These are phyloP conservation scores for Bradypodion ventrale DNA, from an alignment of 2,797 vertebrate species.

Conservation along the genomic window DNA sequence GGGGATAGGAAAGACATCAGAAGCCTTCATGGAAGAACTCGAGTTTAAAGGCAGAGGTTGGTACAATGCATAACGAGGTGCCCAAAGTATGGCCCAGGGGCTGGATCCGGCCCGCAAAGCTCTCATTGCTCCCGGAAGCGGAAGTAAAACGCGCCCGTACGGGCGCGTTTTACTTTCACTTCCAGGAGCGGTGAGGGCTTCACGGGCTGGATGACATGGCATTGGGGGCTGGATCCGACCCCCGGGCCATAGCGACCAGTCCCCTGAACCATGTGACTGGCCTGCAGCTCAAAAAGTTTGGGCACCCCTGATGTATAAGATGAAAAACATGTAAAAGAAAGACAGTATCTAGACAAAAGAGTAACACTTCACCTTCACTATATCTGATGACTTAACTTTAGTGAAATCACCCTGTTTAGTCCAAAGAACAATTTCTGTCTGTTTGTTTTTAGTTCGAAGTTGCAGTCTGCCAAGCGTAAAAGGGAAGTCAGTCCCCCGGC, in stretches of 20 bases:
- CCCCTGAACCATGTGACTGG: too few species aligned
- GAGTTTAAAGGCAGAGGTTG: background rate
- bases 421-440: background rate
- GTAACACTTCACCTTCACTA: background rate
- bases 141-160: too few species aligned
- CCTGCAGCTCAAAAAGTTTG: too few species aligned
- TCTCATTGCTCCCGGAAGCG: too few species aligned
- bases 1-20: background rate
- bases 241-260: too few species aligned
- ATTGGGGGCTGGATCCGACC: too few species aligned
- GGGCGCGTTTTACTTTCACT: too few species aligned
- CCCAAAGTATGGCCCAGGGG: too few species aligned
- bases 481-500: conserved; percentile 86
- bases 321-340: background rate
- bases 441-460: conserved; percentile 78
- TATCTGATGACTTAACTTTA: background rate
- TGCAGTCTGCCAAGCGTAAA: conserved; percentile 83
- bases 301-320: too few species aligned
- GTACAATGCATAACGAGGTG: background rate
- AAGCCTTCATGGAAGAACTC: background rate
- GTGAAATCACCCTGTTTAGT: background rate
- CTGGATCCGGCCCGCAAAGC: too few species aligned
- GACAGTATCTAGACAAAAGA: background rate
- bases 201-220: too few species aligned
- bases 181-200: too few species aligned